Base-by-base conservation (phyloP, 2,797 vertebrate species). In the Phylloscopus collybita region DNA sequence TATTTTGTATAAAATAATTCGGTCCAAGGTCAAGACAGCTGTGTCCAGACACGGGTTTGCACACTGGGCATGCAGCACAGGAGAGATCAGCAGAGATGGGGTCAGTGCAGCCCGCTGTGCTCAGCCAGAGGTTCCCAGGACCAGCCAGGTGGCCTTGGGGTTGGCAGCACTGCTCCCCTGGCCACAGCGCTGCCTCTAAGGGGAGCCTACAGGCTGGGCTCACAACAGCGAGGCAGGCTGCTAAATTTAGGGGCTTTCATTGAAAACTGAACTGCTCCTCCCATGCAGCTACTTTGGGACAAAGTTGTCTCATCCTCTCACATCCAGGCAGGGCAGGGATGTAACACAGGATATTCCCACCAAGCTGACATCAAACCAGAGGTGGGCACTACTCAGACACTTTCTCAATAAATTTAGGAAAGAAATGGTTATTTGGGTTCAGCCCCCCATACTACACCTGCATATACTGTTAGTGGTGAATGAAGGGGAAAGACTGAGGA, bases 51-150 rank as follows among this genome's bases (percentile, higher is more conserved):
- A 2, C 4, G 20, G 34, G 4, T 23, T 65, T 30, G 56, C 29
- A 30, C 49, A 4, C 25, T 3, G 8, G 30, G 42, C 0, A 1
- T 19, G 40, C 16, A 23, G 62, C 9, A 21, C 20, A 5, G 0
- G 2, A 53, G 30, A 18, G 20, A 10, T 13, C 36, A 29, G 9
- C 47, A 40, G 44, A 34, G 15, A 10, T 20, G 27, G 9, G 16
- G 18, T 23, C 36, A 17, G 1, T 2, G 44, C 61, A 59, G 34
- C 16, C 26, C 2, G 0, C 23, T 5, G 49, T 36, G 62, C 54
- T 32, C 16, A 11, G n/a, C 27, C 21, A 13, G 40, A 8, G 25
- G 4, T 36, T 29, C 4, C 9, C 20, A 27, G 56, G 40, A 53
- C 4, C 2, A 8, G 17, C 49, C n/a, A 51, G 49, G 29, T 5